Percentiles rank a stretch among this genome's conserved stretches.
Evolutionary conservation across 2,797 vertebrate species (phyloP).

Genomic region (Gymnoscopelus microlampas): DNA sequence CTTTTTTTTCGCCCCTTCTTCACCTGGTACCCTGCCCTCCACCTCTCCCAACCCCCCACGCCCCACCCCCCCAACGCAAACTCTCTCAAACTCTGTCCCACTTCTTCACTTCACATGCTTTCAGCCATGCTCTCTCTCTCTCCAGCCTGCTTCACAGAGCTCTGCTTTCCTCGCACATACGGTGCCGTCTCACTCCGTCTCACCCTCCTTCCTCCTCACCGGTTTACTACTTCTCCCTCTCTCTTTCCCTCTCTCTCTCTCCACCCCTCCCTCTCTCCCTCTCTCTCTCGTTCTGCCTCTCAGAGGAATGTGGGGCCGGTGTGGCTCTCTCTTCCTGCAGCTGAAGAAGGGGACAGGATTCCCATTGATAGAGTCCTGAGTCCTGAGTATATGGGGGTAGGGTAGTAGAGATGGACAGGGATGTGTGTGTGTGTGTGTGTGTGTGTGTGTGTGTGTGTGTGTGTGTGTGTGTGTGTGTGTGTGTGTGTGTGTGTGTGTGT

Average conservation of each 20-base stretch:
- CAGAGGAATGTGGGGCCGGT: constrained; percentile 78
- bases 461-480: constrained; percentile 21
- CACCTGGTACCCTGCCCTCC: neutral
- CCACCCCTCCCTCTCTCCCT: neutral
- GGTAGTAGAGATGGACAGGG: constrained; percentile 56
- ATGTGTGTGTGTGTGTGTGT: constrained; percentile 30
- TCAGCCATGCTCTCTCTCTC: neutral
- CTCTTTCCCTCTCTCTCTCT: neutral
- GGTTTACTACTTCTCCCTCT: neutral
- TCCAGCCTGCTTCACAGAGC: too few species aligned
- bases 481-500: constrained; percentile 1
- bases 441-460: constrained; percentile 45
- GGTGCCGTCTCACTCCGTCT: too few species aligned
- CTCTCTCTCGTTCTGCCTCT: constrained; percentile 38
- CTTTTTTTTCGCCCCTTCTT: constrained; percentile 4
- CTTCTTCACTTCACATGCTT: constrained; percentile 5
- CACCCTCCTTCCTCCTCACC: too few species aligned
- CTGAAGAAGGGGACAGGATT: constrained; percentile 79
- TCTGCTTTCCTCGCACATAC: too few species aligned
- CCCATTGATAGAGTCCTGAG: constrained; percentile 78
- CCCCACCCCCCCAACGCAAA: too few species aligned
- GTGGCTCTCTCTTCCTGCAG: constrained; percentile 78
- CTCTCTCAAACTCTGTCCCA: neutral
- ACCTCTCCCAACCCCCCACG: neutral
- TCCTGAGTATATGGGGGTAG: constrained; percentile 61